Evolutionary conservation across 2,113 vertebrate species (phyloP).

Genomic region (Carlito syrichta): DNA sequence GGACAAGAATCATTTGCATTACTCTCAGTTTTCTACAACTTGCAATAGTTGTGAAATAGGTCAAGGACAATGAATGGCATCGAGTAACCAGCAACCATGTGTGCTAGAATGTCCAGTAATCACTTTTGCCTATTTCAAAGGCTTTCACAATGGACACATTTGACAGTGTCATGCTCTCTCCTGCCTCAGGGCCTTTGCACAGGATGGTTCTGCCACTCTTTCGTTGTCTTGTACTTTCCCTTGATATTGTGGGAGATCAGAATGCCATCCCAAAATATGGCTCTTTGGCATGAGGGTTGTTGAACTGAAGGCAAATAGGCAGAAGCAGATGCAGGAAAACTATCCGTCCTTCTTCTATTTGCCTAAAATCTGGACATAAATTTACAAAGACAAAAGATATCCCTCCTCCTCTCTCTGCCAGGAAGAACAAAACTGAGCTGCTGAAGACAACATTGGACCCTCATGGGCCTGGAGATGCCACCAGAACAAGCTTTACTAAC

Average conservation of each 20-base stretch:
- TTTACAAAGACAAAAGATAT: background rate
- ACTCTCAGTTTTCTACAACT: slow-evolving; percentile 30
- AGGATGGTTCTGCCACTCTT: background rate
- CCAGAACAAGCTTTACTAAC: background rate
- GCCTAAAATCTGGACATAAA: background rate
- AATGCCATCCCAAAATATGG: background rate
- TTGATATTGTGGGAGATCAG: background rate
- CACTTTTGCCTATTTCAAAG: background rate
- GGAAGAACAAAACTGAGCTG: background rate
- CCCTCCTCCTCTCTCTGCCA: background rate
- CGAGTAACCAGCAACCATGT: background rate
- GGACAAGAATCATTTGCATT: background rate
- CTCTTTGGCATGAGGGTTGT: background rate
- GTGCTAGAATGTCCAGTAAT: background rate
- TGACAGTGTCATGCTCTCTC: background rate
- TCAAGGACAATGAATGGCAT: background rate
- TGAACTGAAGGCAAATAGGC: background rate
- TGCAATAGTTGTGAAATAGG: background rate
- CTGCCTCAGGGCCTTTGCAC: background rate
- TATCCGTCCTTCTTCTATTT: background rate
- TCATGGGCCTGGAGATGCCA: background rate
- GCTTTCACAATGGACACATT: background rate
- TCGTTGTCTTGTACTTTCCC: background rate
- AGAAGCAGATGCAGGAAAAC: background rate
- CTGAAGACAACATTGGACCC: background rate